Conservation (phyloP, 2,113 vertebrate species). For the Marcusenius ussheri region DNA sequence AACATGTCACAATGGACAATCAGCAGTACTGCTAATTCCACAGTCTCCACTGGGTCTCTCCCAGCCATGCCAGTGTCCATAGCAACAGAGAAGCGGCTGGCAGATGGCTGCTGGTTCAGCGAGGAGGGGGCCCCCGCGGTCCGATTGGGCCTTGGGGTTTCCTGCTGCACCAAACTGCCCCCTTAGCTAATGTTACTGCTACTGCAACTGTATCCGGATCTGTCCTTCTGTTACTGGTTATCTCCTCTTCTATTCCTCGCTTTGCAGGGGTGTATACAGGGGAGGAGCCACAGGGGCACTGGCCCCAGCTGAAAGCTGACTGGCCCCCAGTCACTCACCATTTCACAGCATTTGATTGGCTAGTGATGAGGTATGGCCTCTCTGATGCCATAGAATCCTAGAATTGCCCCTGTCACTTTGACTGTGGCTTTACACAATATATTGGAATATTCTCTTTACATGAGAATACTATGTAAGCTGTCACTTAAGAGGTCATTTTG, state of each 20-base stretch:
- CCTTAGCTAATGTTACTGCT: background rate
- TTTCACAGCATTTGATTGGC: background rate
- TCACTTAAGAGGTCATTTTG: background rate
- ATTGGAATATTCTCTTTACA: background rate
- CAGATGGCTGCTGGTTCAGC: background rate
- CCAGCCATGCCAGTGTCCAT: constrained; percentile 13
- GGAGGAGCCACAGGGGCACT: background rate
- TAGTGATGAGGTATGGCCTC: background rate
- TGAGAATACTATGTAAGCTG: background rate
- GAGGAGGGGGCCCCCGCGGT: background rate
- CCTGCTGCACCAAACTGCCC: background rate
- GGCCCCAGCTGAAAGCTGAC: background rate
- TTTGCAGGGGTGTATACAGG: background rate
- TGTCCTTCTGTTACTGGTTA: background rate
- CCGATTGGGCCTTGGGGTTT: background rate
- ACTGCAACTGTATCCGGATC: background rate
- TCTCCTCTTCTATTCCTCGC: background rate
- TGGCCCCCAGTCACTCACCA: background rate
- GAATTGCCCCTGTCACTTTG: background rate
- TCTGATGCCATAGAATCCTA: background rate
- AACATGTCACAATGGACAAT: background rate
- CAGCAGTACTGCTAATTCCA: background rate
- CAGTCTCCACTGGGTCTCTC: constrained; percentile 8
- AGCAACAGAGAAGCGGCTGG: constrained; percentile 8
- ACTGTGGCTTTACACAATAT: background rate